Evolutionary conservation across 2,797 vertebrate species (phyloP), one percentile per base, ranked within the genome.

Genomic region (Enteromius paludinosus): DNA sequence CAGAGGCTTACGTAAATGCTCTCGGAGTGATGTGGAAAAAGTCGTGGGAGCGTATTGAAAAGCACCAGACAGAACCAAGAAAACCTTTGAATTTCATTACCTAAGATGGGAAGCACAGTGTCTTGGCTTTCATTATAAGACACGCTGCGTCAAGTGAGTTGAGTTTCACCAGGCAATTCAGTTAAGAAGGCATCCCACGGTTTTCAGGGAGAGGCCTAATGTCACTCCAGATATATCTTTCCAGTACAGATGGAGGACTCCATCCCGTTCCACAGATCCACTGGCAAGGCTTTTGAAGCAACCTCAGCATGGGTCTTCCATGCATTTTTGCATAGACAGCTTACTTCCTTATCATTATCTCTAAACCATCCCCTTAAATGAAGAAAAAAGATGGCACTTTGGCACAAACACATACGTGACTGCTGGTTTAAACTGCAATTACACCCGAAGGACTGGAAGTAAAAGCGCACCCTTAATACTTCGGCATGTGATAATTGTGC

Each of bases 401-500:
- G 25, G 23, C 4, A 14, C 43, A 73, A 52, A 79, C 59, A 83
- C 64, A 82, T 72, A 74, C 14, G 45, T 68, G 62, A 66, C 35
- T 79, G 12, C 38, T 20, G 14, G 25, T 79, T 69, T 38, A 71
- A 81, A 62, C 52, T 8, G 12, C 74, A 25, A 18, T 43, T 74
- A 9, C 38, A 49, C 41, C 61, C 81, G 4, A 45, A 78, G 49
- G 82, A 81, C 74, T 38, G 62, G 30, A 78, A 41, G 69, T 70
- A 38, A 73, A 62, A 65, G 69, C 1, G 10, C 54, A 81, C 73
- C 82, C 83, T 78, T 85, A 83, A 86, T 78, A 83, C 71, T 62
- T 85, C 56, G 61, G 76, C 49, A 77, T 73, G 49, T 74, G 74
- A 85, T 88, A 86, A 88, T 87, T 87, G 61, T 82, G 81, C 81